Evolutionary conservation across 2,888 invertebrate species (phyloP).

Genomic region (Mimas tiliae): DNA sequence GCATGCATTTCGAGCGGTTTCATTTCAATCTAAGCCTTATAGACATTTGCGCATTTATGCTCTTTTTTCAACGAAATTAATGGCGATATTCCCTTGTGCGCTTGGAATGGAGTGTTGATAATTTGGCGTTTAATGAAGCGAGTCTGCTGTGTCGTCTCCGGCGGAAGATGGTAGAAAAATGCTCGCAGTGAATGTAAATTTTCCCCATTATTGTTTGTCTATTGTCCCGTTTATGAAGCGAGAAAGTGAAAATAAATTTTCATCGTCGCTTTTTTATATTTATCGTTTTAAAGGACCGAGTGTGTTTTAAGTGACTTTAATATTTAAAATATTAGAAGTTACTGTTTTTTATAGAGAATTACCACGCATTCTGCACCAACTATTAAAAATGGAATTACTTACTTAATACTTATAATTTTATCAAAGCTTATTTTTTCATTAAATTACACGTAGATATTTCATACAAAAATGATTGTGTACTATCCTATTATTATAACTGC

Average conservation of each 20-base stretch:
- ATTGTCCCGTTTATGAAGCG: conserved; percentile 78
- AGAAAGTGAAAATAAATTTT: conserved; percentile 58
- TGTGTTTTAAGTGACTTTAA: conserved; percentile 28
- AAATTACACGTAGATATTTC: too few species aligned
- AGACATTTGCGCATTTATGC: conserved; percentile 47
- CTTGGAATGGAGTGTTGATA: conserved; percentile 71
- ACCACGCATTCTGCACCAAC: background rate
- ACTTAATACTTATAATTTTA: too few species aligned
- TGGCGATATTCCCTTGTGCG: conserved; percentile 72
- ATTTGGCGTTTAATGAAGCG: conserved; percentile 82
- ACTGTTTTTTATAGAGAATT: background rate
- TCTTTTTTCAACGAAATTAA: conserved; percentile 56
- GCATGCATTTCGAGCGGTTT: conserved; percentile 53
- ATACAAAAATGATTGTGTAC: too few species aligned
- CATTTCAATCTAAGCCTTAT: conserved; percentile 64
- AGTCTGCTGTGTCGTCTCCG: conserved; percentile 69
- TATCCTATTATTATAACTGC: too few species aligned
- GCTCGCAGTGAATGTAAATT: conserved; percentile 76
- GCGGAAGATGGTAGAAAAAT: conserved; percentile 77
- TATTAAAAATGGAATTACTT: background rate
- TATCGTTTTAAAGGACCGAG: conserved; percentile 44
- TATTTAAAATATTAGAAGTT: conserved; percentile 8
- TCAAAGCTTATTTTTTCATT: too few species aligned
- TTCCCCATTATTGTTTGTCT: conserved; percentile 79
- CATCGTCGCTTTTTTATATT: conserved; percentile 42